A percentile compares a stretch with the other conserved stretches of the same genome.
Conservation (phyloP, 2,113 vertebrate genomes). For the Apus apus region DNA sequence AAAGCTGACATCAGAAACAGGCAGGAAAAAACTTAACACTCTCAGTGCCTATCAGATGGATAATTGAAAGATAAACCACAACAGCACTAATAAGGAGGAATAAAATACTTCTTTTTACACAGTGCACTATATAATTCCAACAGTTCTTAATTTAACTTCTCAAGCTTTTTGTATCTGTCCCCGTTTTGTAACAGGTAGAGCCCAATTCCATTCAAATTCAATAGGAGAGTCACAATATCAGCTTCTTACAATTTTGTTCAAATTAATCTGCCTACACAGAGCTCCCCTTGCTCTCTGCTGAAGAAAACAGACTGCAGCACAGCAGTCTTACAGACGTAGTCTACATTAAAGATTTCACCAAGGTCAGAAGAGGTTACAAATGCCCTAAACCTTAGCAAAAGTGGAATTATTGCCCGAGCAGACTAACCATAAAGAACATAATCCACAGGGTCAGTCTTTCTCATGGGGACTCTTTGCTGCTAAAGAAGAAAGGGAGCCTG, state of each 20-base stretch:
- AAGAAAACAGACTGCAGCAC: background rate
- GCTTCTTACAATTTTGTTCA: background rate
- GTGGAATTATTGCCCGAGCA: background rate
- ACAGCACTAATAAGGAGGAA: background rate
- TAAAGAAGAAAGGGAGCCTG: background rate
- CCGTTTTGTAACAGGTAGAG: background rate
- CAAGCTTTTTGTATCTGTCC: background rate
- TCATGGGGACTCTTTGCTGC: background rate
- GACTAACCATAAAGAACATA: background rate
- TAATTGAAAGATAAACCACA: background rate
- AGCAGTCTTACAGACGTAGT: background rate
- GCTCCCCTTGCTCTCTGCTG: background rate
- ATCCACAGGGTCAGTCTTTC: background rate
- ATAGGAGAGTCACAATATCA: background rate
- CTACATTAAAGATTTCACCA: background rate
- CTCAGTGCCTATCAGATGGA: background rate
- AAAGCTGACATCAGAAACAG: background rate
- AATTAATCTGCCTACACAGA: background rate
- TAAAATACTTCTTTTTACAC: background rate
- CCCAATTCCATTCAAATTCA: background rate
- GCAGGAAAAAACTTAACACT: background rate
- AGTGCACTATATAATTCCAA: background rate
- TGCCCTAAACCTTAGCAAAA: background rate
- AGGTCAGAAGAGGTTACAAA: background rate
- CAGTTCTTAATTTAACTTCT: background rate